These are phyloP conservation scores for Rhodophaea formosa DNA, from an alignment of 2,888 invertebrate species.

Conservation along the genomic window DNA sequence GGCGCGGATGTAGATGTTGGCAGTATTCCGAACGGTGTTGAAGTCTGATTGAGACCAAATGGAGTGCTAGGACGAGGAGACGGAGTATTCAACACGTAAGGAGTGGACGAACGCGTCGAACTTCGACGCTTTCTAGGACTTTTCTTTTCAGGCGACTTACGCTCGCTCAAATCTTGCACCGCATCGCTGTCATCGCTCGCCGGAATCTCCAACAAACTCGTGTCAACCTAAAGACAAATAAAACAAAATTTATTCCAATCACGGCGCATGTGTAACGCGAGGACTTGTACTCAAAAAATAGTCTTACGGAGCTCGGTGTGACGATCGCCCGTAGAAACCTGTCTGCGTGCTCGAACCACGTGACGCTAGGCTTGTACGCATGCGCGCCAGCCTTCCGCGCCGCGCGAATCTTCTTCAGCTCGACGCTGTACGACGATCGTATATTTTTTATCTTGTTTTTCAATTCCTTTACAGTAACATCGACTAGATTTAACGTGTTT, in stretches of 20 bases:
- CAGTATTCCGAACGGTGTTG: constrained; percentile 63
- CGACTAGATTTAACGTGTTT: constrained; percentile 69
- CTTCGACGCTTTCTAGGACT: constrained; percentile 71
- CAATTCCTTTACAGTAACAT: constrained; percentile 75
- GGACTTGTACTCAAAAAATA: constrained; percentile 35
- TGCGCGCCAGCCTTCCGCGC: constrained; percentile 78
- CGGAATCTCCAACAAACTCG: constrained; percentile 70
- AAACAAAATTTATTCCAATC: constrained; percentile 23
- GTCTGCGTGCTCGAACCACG: constrained; percentile 81
- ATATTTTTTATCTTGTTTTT: constrained; percentile 80
- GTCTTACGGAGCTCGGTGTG: constrained; percentile 78
- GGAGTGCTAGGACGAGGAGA: constrained; percentile 73
- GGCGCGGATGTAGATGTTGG: constrained; percentile 63
- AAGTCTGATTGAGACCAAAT: constrained; percentile 63
- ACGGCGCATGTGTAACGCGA: constrained; percentile 20
- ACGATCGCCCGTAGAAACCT: constrained; percentile 79
- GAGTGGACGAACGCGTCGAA: constrained; percentile 71
- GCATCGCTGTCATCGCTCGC: constrained; percentile 74
- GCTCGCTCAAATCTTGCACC: constrained; percentile 73
- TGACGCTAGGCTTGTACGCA: constrained; percentile 79
- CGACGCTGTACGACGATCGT: constrained; percentile 77
- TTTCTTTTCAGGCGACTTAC: constrained; percentile 74
- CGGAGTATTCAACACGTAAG: constrained; percentile 73
- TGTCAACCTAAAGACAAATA: constrained; percentile 67
- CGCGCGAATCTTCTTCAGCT: constrained; percentile 79